Percentiles rank a stretch among this genome's conserved stretches.
Conservation (phyloP, 2,888 invertebrate genomes). For the Opisthograptis luteolata region DNA sequence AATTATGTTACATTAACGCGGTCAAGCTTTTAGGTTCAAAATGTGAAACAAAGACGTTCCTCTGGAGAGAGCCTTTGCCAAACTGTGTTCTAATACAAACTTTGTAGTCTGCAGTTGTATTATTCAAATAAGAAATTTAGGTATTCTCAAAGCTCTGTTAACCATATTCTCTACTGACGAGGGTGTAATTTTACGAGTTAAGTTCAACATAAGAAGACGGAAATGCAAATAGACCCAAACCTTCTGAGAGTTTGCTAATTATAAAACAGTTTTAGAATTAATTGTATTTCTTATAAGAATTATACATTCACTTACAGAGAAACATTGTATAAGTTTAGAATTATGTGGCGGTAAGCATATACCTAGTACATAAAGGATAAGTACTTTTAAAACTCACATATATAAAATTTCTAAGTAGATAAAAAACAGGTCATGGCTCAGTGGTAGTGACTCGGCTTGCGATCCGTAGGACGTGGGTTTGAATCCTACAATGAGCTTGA, state of each 20-base stretch:
- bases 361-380: too few species aligned
- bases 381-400: too few species aligned
- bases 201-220: constrained; percentile 1
- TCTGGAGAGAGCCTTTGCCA: neutral
- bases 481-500: too few species aligned
- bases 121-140: constrained; percentile 10
- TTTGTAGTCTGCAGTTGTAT: constrained; percentile 3
- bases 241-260: constrained; percentile 1
- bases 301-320: too few species aligned
- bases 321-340: too few species aligned
- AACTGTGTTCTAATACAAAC: constrained; percentile 7
- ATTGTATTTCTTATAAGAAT: too few species aligned
- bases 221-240: constrained; percentile 1
- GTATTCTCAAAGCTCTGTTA: neutral
- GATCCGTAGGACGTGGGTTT: too few species aligned
- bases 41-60: neutral
- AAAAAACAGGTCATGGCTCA: too few species aligned
- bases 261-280: neutral
- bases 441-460: too few species aligned
- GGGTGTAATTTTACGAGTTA: constrained; percentile 8
- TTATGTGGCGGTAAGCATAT: too few species aligned
- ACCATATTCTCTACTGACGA: constrained; percentile 4
- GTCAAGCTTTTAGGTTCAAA: neutral
- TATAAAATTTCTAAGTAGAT: too few species aligned
- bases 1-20: neutral